Conservation (phyloP, 2,888 invertebrate genomes). For the Noctua fimbriata region DNA sequence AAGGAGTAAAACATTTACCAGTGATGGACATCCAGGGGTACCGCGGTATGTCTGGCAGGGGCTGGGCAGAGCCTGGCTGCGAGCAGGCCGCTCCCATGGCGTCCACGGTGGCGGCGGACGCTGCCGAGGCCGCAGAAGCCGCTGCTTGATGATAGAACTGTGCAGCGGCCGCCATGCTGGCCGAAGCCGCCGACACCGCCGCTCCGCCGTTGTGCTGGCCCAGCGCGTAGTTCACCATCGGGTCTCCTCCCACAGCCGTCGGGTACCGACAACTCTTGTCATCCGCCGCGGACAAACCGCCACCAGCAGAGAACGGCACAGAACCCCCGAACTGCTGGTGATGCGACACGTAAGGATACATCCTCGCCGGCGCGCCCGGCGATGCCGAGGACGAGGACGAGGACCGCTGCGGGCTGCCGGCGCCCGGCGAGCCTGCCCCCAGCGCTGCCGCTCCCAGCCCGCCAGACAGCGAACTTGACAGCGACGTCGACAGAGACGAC, state of each 20-base stretch:
- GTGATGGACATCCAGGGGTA: constrained; percentile 99
- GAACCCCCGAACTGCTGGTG: constrained; percentile 94
- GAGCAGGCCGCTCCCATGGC: constrained; percentile 96
- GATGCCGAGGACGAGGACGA: constrained; percentile 92
- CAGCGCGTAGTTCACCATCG: constrained; percentile 95
- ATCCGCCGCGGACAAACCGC: constrained; percentile 91
- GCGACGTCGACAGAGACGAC: constrained; percentile 90
- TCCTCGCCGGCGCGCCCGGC: constrained; percentile 94
- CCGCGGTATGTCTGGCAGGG: constrained; percentile 97
- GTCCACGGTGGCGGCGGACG: constrained; percentile 94
- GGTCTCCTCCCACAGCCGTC: constrained; percentile 91
- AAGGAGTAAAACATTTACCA: constrained; percentile 92
- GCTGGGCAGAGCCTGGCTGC: constrained; percentile 94
- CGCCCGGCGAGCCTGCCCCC: constrained; percentile 90
- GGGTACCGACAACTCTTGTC: constrained; percentile 96
- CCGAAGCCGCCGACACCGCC: constrained; percentile 92
- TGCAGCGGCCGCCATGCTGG: constrained; percentile 93
- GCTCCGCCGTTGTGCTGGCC: constrained; percentile 94
- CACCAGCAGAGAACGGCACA: constrained; percentile 92
- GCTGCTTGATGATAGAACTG: constrained; percentile 97
- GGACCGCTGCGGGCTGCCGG: constrained; percentile 92
- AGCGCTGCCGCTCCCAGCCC: constrained; percentile 92
- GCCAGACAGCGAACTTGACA: constrained; percentile 91
- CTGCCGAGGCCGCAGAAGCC: constrained; percentile 94
- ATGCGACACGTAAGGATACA: constrained; percentile 98